Evolutionary conservation across 1,140 invertebrate species (phyloP).

Genomic region (Agrilus planipennis): DNA sequence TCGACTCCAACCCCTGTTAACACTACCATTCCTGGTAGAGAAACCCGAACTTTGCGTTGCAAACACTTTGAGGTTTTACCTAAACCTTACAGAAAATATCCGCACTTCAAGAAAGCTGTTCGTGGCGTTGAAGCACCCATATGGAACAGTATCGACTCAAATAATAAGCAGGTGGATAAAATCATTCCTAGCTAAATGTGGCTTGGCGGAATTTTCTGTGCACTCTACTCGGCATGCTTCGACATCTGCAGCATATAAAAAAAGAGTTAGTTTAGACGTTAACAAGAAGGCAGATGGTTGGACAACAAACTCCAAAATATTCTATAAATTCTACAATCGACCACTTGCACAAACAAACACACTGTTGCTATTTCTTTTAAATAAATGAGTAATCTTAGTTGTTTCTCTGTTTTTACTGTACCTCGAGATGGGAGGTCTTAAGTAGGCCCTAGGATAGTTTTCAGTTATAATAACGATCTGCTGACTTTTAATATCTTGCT

Average conservation of each 20-base stretch:
- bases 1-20: not conserved
- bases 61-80: not conserved
- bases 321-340: not conserved
- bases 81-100: not conserved
- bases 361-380: too few species aligned
- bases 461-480: too few species aligned
- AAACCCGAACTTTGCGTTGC: not conserved
- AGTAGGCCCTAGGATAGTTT: too few species aligned
- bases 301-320: not conserved
- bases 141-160: not conserved
- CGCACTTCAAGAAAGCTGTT: not conserved
- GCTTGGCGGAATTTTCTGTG: not conserved
- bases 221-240: not conserved
- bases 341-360: too few species aligned
- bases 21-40: not conserved
- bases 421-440: too few species aligned
- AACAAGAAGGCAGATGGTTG: not conserved
- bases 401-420: too few species aligned
- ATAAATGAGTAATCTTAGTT: too few species aligned
- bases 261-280: not conserved
- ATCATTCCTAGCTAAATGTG: not conserved
- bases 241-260: not conserved
- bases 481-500: too few species aligned
- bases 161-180: slow-evolving; percentile 1
- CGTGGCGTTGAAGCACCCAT: not conserved